Base-by-base conservation (phyloP, 2,797 vertebrate species). In the Neopelma chrysocephalum region DNA sequence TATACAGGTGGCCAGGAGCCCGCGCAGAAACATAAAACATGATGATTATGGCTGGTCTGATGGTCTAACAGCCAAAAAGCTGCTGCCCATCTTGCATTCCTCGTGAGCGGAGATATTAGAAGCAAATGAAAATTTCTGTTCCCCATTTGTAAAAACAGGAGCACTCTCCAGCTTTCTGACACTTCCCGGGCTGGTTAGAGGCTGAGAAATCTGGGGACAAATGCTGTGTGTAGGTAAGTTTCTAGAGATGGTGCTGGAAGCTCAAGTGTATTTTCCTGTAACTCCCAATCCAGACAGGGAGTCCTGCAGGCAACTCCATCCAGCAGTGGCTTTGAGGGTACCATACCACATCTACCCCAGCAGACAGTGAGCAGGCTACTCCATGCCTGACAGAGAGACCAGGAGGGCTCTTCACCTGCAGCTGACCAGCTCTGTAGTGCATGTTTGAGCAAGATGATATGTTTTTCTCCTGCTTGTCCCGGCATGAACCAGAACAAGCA, bases 371-470 rank as follows among this genome's bases (percentile, higher is more conserved):
- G 48, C 21, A 69, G 29, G 27, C 20, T 40, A 31, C 25, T 61
- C 47, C 21, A 23, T 4, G 11, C 34, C 43, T 48, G 57, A 56
- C 26, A 79, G 38, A 73, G 32, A 76, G 4, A 65, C 7, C 36
- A 80, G 38, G 19, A 72, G 31, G 26, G 36, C 29, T 82, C 38
- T 58, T 53, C 43, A n/a, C 31, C 26, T 43, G 25, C 70, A 53
- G 61, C n/a, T 20, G 51, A 77, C 27, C 43, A 79, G 73, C 36
- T 82, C 10, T 21, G 22, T 4, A 43, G 34, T 1, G 3, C 57
- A 40, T 2, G 1, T 3, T 3, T 48, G 20, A 80, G 20, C 29
- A 23, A 0, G 4, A 31, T 1, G 1, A 17, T 11, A 26, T 0
- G 10, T 0, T 15, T 68, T 32, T 48, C 54, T 48, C 65, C 66